Percentiles rank a stretch among this genome's conserved stretches.
These are phyloP conservation scores for Atta cephalotes DNA, from an alignment of 1,140 invertebrate species.

Conservation along the genomic window DNA sequence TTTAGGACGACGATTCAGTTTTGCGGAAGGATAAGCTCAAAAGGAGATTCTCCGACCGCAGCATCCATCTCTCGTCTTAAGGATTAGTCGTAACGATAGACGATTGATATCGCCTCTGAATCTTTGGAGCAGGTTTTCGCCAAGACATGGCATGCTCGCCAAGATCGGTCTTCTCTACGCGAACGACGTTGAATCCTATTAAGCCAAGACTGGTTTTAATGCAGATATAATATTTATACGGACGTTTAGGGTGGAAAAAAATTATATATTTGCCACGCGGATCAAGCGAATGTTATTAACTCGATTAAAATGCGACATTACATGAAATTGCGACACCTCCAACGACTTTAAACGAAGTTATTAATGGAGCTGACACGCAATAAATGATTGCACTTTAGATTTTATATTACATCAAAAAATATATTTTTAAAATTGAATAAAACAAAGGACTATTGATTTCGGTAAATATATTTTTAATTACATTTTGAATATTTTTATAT, in stretches of 20 bases:
- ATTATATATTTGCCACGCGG: slow-evolving; percentile 19
- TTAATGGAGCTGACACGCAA: background rate
- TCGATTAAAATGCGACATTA: slow-evolving; percentile 37
- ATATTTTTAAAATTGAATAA: background rate
- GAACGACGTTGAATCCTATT: slow-evolving; percentile 59
- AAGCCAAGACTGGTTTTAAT: slow-evolving; percentile 69
- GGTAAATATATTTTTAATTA: background rate
- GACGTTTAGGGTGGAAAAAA: slow-evolving; percentile 8
- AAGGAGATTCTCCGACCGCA: slow-evolving; percentile 42
- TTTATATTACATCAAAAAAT: background rate
- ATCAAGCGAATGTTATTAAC: slow-evolving; percentile 43
- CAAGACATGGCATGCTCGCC: slow-evolving; percentile 5
- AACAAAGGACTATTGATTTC: too few species aligned
- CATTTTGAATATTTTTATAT: background rate
- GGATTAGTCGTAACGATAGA: slow-evolving; percentile 47
- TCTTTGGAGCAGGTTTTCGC: slow-evolving; percentile 50
- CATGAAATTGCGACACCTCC: slow-evolving; percentile 4
- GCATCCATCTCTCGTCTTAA: slow-evolving; percentile 46
- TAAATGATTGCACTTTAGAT: background rate
- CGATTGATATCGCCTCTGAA: slow-evolving; percentile 54
- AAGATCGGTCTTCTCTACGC: slow-evolving; percentile 5
- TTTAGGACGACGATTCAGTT: slow-evolving; percentile 67
- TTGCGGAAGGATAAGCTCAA: slow-evolving; percentile 70
- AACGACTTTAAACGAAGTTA: background rate
- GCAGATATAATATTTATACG: slow-evolving; percentile 47